Evolutionary conservation across 2,113 vertebrate genomes (phyloP), one percentile per base, ranked within the genome.

Genomic region (Sorex fumeus): DNA sequence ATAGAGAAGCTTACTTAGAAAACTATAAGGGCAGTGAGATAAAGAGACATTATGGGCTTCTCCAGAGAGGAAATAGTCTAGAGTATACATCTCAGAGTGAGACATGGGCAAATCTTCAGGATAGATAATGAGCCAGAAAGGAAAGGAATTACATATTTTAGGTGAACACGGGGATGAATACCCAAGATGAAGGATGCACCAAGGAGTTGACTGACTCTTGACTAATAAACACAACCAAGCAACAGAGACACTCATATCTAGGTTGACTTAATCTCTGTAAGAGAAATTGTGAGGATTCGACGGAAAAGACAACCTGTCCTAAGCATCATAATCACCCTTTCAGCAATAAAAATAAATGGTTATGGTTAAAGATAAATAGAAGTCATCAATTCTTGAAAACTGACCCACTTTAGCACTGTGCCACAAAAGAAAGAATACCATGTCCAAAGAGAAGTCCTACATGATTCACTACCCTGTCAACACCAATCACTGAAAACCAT

Each of bases 201-300:
- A 60, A 21, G 21, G 18, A 60, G 57, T 60, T 60, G 57, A 30
- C 79, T 96, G 91, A 96, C 34, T 90, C 87, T 85, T 86, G 25
- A 79, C 30, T 76, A 91, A 60, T 34, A 50, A 62, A 36, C 23
- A 60, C 40, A 90, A 67, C 19, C 53, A 69, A 92, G 40, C 47
- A 81, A 28, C 70, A 40, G 47, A 76, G 18, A 76, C 57, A 50
- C 10, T 82, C 69, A 13, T 75, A 71, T 80, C 34, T 75, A 21
- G 30, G 15, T 86, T 76, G 91, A 2, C 32, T 28, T 71, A n/a
- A 77, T 69, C 75, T 75, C 62, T 34, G 13, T 23, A 70, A 78
- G 19, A 84, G 0, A 9, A 74, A 21, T 47, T 47, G 0, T 84
- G n/a, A 45, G 28, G 15, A 57, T 19, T 76, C 34, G 62, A 10